Conservation (phyloP, 2,797 vertebrate species). For the Takifugu rubripes region DNA sequence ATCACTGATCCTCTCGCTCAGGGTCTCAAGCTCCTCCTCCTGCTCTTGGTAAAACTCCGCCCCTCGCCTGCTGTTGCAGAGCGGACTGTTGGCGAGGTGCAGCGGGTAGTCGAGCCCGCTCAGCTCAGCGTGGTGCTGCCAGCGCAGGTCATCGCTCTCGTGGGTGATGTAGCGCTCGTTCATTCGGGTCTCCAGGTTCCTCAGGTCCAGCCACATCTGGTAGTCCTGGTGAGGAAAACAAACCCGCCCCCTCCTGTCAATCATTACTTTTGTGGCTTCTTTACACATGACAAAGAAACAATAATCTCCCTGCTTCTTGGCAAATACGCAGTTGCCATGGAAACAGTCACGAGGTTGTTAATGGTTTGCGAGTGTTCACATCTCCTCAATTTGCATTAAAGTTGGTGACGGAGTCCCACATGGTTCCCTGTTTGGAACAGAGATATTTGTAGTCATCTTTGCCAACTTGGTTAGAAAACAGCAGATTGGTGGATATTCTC, state of each 20-base stretch:
- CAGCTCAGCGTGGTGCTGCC: conserved; percentile 87
- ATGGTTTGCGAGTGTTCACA: no score
- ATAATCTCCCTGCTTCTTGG: no score
- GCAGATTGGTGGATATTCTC: no score
- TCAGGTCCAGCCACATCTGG: conserved; percentile 94
- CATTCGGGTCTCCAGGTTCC: conserved; percentile 88
- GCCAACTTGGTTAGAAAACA: no score
- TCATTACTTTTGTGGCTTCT: background rate
- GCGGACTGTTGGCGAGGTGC: conserved; percentile 74
- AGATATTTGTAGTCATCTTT: no score
- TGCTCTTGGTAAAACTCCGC: conserved; percentile 75
- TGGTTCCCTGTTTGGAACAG: no score
- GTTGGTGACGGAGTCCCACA: no score
- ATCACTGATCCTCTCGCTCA: conserved; percentile 94
- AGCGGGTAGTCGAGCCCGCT: conserved; percentile 84
- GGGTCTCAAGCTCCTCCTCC: conserved; percentile 88
- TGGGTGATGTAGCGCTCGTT: conserved; percentile 95
- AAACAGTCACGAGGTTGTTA: no score
- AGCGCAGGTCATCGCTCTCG: conserved; percentile 92
- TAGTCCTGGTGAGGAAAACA: conserved; percentile 81
- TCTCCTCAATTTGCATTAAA: no score
- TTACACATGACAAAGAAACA: no score
- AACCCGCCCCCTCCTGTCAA: background rate
- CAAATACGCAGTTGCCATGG: no score
- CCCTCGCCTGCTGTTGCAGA: conserved; percentile 64